These are phyloP conservation scores for Xanthia icteritia DNA, from an alignment of 2,888 invertebrate species.

Conservation along the genomic window DNA sequence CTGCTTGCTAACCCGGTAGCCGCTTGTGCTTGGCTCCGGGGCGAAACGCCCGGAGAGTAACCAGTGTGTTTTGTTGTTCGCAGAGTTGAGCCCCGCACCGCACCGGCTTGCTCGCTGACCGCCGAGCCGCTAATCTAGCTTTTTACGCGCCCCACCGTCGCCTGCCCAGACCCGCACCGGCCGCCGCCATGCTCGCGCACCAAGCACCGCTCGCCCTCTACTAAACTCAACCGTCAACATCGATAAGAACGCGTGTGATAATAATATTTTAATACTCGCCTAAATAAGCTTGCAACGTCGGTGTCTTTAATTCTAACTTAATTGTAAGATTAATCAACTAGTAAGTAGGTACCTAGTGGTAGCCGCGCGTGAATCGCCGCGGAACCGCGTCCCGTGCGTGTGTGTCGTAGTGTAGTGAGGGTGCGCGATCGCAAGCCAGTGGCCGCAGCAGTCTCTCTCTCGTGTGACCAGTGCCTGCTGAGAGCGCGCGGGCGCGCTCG, in stretches of 20 bases:
- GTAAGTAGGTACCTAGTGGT: slow-evolving; percentile 75
- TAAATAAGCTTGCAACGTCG: slow-evolving; percentile 90
- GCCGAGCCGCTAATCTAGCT: slow-evolving; percentile 90
- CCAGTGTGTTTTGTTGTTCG: slow-evolving; percentile 91
- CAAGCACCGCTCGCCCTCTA: slow-evolving; percentile 89
- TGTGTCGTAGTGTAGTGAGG: slow-evolving; percentile 83
- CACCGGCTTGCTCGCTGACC: slow-evolving; percentile 90
- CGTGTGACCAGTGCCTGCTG: slow-evolving; percentile 83
- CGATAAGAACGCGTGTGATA: slow-evolving; percentile 90
- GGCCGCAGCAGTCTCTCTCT: slow-evolving; percentile 70
- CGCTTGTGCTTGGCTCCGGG: slow-evolving; percentile 90
- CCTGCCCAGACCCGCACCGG: slow-evolving; percentile 86
- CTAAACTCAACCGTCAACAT: slow-evolving; percentile 89
- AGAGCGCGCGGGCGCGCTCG: slow-evolving; percentile 87
- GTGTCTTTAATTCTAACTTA: slow-evolving; percentile 89
- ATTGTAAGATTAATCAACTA: slow-evolving; percentile 87
- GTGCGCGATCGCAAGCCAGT: slow-evolving; percentile 77
- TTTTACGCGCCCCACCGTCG: slow-evolving; percentile 89
- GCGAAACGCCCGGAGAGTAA: slow-evolving; percentile 87
- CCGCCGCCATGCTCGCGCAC: slow-evolving; percentile 89
- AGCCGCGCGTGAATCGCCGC: slow-evolving; percentile 75
- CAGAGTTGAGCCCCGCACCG: slow-evolving; percentile 90
- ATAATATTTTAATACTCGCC: slow-evolving; percentile 88
- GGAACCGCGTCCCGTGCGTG: slow-evolving; percentile 78
- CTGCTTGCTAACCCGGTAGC: slow-evolving; percentile 90